A percentile compares a stretch with the other conserved stretches of the same genome.
phyloP scores from a whole-genome alignment of 2,888 invertebrate species.

The Drosophila mayaguana region DNA sequence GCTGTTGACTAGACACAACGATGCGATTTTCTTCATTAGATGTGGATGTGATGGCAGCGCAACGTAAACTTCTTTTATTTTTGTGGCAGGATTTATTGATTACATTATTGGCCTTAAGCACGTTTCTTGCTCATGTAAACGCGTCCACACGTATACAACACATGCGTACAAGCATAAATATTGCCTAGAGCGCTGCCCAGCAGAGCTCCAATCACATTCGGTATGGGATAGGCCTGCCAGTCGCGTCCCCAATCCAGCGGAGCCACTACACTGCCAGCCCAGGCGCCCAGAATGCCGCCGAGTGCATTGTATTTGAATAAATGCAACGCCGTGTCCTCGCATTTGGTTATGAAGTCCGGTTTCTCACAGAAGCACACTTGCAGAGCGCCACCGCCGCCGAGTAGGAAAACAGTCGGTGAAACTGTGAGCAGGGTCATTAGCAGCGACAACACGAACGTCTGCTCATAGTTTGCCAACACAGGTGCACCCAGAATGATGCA shows the following conservation, averaged over 20 bases:
- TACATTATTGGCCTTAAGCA: constrained; percentile 48
- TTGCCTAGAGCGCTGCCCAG: constrained; percentile 87
- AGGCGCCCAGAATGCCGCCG: constrained; percentile 89
- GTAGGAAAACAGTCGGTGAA: constrained; percentile 83
- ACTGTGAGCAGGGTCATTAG: constrained; percentile 84
- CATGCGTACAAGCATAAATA: constrained; percentile 84
- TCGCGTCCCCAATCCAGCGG: constrained; percentile 95
- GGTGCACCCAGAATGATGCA: constrained; percentile 85
- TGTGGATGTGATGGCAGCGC: constrained; percentile 66
- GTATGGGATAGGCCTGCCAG: constrained; percentile 92
- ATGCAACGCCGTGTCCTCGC: constrained; percentile 83
- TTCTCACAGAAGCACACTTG: constrained; percentile 85
- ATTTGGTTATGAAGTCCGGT: constrained; percentile 82
- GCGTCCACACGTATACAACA: constrained; percentile 82
- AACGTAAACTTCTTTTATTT: constrained; percentile 56
- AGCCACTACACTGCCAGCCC: constrained; percentile 91
- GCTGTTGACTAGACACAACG: constrained; percentile 72
- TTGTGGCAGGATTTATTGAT: constrained; percentile 66
- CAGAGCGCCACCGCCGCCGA: constrained; percentile 84
- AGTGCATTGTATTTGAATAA: constrained; percentile 84
- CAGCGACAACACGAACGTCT: constrained; percentile 83
- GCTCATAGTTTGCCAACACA: constrained; percentile 84
- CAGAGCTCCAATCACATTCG: constrained; percentile 88
- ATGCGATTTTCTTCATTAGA: constrained; percentile 35
- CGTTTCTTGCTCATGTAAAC: constrained; percentile 83